Conservation (phyloP, 2,888 invertebrate species). For the Leucozona laternaria region DNA sequence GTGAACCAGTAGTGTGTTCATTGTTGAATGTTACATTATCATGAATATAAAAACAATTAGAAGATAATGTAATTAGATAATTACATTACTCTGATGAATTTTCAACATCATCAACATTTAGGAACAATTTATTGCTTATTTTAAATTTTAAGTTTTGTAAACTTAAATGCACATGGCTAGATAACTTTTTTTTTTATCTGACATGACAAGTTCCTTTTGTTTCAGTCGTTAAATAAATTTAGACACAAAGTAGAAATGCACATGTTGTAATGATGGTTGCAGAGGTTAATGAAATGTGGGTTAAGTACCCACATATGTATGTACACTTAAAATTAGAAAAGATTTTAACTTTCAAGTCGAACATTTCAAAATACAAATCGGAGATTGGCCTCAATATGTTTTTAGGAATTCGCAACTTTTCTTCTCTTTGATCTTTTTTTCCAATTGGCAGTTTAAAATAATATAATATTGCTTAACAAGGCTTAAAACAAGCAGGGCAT, state of each 20-base stretch:
- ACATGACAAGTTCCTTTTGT: not conserved
- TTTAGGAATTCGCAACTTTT: not conserved
- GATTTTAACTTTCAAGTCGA: not conserved
- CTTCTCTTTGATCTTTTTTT: not conserved
- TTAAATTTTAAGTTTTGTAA: not conserved
- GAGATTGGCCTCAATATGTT: not conserved
- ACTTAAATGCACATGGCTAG: not conserved
- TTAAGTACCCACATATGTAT: slow-evolving; percentile 10
- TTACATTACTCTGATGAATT: too few relatives aligned
- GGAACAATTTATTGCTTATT: too few relatives aligned
- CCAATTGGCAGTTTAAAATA: not conserved
- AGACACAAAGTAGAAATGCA: not conserved
- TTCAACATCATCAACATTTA: not conserved
- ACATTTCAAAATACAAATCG: not conserved
- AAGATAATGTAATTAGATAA: not conserved
- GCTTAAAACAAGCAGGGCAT: too few relatives aligned
- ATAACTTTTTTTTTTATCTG: not conserved
- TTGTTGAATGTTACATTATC: not conserved
- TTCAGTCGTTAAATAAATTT: not conserved
- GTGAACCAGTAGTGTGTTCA: not conserved
- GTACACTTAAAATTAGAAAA: not conserved
- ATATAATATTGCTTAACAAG: not conserved
- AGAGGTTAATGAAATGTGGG: not conserved
- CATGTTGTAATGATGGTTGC: not conserved
- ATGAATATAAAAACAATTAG: not conserved